phyloP scores from a whole-genome alignment of 2,797 vertebrate species.

The Pelodytes ibericus region DNA sequence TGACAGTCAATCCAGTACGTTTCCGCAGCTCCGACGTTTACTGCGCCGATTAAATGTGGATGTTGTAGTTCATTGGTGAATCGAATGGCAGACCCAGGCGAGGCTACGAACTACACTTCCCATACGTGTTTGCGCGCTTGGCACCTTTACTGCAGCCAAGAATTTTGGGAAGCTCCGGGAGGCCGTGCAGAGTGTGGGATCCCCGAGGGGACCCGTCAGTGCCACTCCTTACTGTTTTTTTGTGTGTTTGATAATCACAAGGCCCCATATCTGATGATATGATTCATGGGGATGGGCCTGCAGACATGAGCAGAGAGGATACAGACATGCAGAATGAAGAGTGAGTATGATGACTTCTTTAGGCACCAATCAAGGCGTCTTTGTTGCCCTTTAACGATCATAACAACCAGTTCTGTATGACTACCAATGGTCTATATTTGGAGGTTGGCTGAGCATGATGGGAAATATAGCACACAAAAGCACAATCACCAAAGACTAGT shows the following conservation, averaged over 20 bases:
- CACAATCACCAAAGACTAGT: no score
- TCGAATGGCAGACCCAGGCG: not conserved
- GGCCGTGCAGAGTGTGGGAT: constrained; percentile 10
- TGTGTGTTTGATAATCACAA: constrained; percentile 5
- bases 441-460: no score
- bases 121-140: not conserved
- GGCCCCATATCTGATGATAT: constrained; percentile 38
- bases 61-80: not conserved
- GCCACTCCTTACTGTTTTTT: constrained; percentile 27
- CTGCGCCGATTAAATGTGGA: not conserved
- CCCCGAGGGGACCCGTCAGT: not conserved
- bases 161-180: constrained; percentile 28
- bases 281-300: constrained; percentile 46
- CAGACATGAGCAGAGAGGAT: constrained; percentile 47
- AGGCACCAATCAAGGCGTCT: not conserved
- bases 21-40: not conserved
- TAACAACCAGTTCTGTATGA: no score
- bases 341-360: constrained; percentile 29
- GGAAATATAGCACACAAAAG: no score
- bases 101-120: not conserved
- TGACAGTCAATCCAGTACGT: not conserved
- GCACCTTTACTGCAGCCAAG: constrained; percentile 8
- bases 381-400: no score
- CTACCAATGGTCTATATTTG: no score
- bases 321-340: constrained; percentile 31